Base-by-base conservation (phyloP, 2,797 vertebrate species). In the Bucorvus abyssinicus region DNA sequence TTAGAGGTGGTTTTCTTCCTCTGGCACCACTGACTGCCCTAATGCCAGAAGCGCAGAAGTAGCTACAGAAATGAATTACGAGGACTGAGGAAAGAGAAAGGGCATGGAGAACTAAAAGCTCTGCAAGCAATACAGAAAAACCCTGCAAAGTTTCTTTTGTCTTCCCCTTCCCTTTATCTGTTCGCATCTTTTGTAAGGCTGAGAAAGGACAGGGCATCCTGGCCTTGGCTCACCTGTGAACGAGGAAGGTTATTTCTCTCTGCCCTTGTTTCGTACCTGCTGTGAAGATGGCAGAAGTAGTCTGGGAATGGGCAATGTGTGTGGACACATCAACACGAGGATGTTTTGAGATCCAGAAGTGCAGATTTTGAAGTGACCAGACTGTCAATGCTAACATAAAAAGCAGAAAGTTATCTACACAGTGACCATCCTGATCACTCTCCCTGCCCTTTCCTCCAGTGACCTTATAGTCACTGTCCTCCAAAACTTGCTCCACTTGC, bases 381-480 rank as follows among this genome's bases (percentile, higher is more conserved):
- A 47, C 2, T 34, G 29, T 45, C 85, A 87, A 77, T 12, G 18
- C 26, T 34, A 74, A 74, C 9, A 10, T 3, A 40, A 38, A 64
- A 85, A 78, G 29, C 73, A 80, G 50, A 50, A 40, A 55, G n/a
- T 56, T 63, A 23, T 0, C 1, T 2, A 24, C 6, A 22, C 1
- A 24, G 23, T 0, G 0, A 45, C 34, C 13, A 13, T 12, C 27
- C 64, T n/a, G 10, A 36, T 7, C 2, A 3, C 15, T 24, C 27
- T 23, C 47, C 32, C 17, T 9, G n/a, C 22, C 47, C 30, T 26
- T 26, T 27, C 24, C 47, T 59, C n/a, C 23, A 34, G 1, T 7
- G 42, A n/a, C 47, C 27, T 3, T 0, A 10, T 1, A 52, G 36
- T 34, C 68, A 52, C 42, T 17, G 10, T 12, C 50, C 53, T 52